Evolutionary conservation across 2,797 vertebrate species (phyloP).

Genomic region (Melanotaenia parkinsoni): DNA sequence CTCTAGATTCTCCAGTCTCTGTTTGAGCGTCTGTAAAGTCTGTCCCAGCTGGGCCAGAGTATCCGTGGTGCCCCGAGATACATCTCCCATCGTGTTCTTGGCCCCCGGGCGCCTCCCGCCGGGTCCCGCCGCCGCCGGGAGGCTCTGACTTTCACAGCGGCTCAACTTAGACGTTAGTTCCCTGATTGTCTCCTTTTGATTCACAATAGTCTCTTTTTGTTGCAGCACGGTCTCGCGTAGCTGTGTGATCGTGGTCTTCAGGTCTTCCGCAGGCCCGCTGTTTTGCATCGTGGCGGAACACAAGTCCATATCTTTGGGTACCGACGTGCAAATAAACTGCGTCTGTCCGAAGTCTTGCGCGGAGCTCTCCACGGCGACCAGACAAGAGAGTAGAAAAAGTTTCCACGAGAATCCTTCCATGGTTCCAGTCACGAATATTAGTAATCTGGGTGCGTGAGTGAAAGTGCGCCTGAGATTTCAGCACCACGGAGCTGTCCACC

Average conservation of each 20-base stretch:
- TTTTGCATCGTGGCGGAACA: conserved; percentile 91
- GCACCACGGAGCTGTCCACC: conserved; percentile 84
- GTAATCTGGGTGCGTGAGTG: neutral
- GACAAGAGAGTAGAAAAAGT: conserved; percentile 83
- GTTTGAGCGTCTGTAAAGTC: conserved; percentile 95
- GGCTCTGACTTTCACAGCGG: conserved; percentile 93
- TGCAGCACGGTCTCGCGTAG: conserved; percentile 95
- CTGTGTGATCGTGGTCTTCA: conserved; percentile 91
- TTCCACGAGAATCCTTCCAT: conserved; percentile 81
- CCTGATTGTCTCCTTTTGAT: conserved; percentile 94
- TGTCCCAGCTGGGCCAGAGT: conserved; percentile 94
- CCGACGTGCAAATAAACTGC: conserved; percentile 96
- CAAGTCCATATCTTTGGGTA: conserved; percentile 95
- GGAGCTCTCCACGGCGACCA: conserved; percentile 73
- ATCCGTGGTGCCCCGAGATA: conserved; percentile 90
- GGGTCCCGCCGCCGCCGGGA: conserved; percentile 83
- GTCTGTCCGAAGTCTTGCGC: conserved; percentile 91
- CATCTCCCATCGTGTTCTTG: conserved; percentile 96
- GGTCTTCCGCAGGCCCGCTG: conserved; percentile 90
- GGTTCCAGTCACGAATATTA: conserved; percentile 39
- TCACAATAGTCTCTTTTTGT: conserved; percentile 96
- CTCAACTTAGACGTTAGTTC: conserved; percentile 94
- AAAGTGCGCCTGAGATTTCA: conserved; percentile 56
- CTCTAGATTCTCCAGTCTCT: conserved; percentile 94
- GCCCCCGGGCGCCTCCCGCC: conserved; percentile 81